Evolutionary conservation across 2,888 invertebrate genomes (phyloP), one percentile per base, ranked within the genome.

Genomic region (Margaritifera margaritifera): DNA sequence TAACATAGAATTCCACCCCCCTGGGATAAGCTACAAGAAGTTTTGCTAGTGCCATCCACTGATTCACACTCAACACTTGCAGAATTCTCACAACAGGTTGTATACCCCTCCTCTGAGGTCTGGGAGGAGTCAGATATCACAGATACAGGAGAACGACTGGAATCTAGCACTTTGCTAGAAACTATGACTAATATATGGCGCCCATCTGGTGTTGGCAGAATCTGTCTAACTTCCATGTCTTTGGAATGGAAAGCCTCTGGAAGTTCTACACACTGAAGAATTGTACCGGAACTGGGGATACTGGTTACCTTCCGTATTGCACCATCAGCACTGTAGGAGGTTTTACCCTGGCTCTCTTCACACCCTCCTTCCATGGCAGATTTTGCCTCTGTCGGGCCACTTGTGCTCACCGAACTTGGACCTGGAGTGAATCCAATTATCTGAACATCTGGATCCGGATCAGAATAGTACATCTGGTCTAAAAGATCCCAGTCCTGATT

Each of bases 121-220:
- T 27, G 53, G 25, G 68, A 54, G 55, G 65, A 68, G 65, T 62
- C 61, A 18, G 61, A 53, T 61, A 71, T 71, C 70, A 75, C 74
- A 68, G 72, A 69, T 61, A 66, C 69, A 22, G 61, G 53, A 15
- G 52, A 51, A 27, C 27, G 27, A 25, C 31, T 51, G 42, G 51
- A 55, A 24, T 61, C 55, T 62, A 66, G 27, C 42, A 25, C 59
- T 51, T 53, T 77, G 27, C 85, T 84, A n/a, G 85, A 81, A 57
- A 84, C 81, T 18, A 85, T 84, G 5, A 89, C 89, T 60, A 95
- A 88, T 66, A 95, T 84, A 86, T 94, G 93, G 72, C 92, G 92
- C 74, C 93, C 93, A 85, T 94, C 94, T 74, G 92, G 92, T 0
- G 94, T 94, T 0, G 94, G 93, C 69, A 94, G 85, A 58, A 95